Evolutionary conservation across 2,113 vertebrate species (phyloP).

Genomic region (Ailuropoda melanoleuca): DNA sequence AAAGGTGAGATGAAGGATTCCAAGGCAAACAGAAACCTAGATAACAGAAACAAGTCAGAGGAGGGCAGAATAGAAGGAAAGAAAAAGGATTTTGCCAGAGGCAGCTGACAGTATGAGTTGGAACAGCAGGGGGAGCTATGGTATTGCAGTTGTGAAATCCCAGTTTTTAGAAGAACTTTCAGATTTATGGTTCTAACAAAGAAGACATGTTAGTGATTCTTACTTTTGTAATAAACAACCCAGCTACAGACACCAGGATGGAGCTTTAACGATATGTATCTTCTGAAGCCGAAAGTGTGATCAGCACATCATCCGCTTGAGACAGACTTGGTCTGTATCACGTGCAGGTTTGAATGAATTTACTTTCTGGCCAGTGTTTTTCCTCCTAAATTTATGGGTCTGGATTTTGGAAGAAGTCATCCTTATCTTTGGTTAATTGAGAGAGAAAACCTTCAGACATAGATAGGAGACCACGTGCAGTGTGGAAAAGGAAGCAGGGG

Average conservation of each 20-base stretch:
- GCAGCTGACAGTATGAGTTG: rapidly evolving
- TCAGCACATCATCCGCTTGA: not conserved
- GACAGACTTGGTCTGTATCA: not conserved
- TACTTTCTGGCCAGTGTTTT: not conserved
- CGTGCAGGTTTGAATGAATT: not conserved
- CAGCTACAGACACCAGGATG: not conserved
- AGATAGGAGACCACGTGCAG: not conserved
- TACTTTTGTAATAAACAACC: slow-evolving; percentile 62
- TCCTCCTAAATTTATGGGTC: not conserved
- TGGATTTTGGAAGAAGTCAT: slow-evolving; percentile 33
- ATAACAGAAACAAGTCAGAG: not conserved
- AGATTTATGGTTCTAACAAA: slow-evolving; percentile 45
- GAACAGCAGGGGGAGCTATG: slow-evolving; percentile 20
- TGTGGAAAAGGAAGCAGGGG: not conserved
- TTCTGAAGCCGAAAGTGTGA: not conserved
- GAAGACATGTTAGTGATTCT: slow-evolving; percentile 37
- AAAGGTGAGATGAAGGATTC: not conserved
- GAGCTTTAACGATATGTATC: slow-evolving; percentile 60
- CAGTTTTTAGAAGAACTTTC: not conserved
- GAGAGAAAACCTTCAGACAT: not conserved
- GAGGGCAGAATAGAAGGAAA: not conserved
- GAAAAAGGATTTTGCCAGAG: slow-evolving; percentile 23
- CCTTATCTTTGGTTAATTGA: slow-evolving; percentile 4
- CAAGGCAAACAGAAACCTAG: not conserved
- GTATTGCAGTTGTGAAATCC: not conserved